Evolutionary conservation across 1,140 invertebrate species (phyloP).

Genomic region (Caenorhabditis elegans): DNA sequence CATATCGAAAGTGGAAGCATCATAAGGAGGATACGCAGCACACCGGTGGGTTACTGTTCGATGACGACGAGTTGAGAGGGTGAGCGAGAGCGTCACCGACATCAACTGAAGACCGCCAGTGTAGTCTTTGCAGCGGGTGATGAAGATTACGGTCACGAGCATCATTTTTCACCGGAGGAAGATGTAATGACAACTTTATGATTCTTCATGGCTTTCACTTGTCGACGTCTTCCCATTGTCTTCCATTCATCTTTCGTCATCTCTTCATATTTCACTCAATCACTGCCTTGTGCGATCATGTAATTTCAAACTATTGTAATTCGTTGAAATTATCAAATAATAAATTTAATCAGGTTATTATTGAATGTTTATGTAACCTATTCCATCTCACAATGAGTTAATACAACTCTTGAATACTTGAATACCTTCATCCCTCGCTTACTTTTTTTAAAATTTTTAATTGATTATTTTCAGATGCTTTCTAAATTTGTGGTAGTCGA

Average conservation of each 20-base stretch:
- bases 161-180: constrained; percentile 12
- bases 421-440: neutral
- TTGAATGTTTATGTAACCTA: neutral
- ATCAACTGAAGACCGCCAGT: neutral
- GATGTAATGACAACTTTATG: neutral
- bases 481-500: constrained; percentile 43
- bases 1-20: constrained; percentile 32
- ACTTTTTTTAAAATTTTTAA: neutral
- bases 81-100: no score
- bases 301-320: neutral
- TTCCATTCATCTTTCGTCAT: neutral
- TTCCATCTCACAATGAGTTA: neutral
- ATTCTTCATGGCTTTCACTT: neutral
- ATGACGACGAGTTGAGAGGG: neutral
- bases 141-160: neutral
- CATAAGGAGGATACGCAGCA: constrained; percentile 13
- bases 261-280: neutral
- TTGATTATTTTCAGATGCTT: constrained; percentile 21
- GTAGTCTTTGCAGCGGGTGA: constrained; percentile 7
- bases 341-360: neutral
- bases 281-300: neutral
- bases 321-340: no score
- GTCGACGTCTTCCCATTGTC: no score
- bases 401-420: neutral
- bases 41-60: neutral